Percentiles rank a stretch among this genome's conserved stretches.
Evolutionary conservation across 1,140 invertebrate species (phyloP).

Genomic region (Drosophila nannoptera): DNA sequence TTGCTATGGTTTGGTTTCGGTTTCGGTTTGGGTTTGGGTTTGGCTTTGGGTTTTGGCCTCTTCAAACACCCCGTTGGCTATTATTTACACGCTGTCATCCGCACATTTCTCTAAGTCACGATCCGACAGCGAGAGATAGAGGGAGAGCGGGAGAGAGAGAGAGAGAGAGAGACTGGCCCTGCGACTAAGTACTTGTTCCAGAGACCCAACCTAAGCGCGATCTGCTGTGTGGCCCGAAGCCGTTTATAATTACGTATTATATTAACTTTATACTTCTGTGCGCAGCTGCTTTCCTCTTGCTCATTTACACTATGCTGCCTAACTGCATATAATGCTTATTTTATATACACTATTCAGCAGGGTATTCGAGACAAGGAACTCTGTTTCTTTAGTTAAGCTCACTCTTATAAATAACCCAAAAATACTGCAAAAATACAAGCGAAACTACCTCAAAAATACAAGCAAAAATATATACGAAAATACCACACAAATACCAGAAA

Average conservation of each 20-base stretch:
- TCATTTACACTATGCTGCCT: conserved; percentile 49
- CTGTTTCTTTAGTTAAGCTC: too few species aligned
- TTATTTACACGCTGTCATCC: conserved; percentile 58
- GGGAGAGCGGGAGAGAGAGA: too few species aligned
- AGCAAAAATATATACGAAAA: too few species aligned
- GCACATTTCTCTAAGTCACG: conserved; percentile 59
- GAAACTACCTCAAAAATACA: too few species aligned
- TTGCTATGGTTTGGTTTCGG: conserved; percentile 11
- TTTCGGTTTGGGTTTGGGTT: conserved; percentile 23
- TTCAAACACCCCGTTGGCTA: conserved; percentile 36
- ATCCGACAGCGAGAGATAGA: too few species aligned
- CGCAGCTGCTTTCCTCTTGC: conserved; percentile 9
- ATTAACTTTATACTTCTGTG: conserved; percentile 43
- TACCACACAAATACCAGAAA: too few species aligned
- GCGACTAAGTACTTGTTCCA: conserved; percentile 9
- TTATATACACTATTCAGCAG: conserved; percentile 5
- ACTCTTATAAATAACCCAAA: too few species aligned
- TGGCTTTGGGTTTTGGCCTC: conserved; percentile 36
- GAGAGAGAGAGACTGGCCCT: conserved; percentile 29
- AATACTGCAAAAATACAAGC: too few species aligned
- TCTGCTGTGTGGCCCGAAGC: conserved; percentile 4
- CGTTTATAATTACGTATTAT: conserved; percentile 65
- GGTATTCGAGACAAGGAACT: background rate
- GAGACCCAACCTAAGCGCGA: conserved; percentile 1
- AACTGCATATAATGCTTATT: conserved; percentile 50